A percentile compares a stretch with the other conserved stretches of the same genome.
Evolutionary conservation across 92 coral and sea anemone genomes (phyloP).

Genomic region (Bergia puertoricense): DNA sequence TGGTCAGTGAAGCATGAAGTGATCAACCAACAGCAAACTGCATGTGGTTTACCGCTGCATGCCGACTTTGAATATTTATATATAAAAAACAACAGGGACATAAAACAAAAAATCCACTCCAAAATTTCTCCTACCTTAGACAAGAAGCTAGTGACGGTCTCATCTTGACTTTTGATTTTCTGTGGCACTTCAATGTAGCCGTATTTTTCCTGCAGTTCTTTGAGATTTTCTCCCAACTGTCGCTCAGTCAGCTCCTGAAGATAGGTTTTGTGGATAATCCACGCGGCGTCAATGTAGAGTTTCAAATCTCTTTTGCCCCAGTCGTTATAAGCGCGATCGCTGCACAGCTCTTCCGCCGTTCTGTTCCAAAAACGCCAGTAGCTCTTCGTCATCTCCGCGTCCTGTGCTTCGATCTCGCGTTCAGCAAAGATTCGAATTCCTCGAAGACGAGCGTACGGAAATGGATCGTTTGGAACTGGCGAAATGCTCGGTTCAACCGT

Average conservation of each 20-base stretch:
- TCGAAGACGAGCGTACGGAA: slow-evolving; percentile 86
- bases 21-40: neutral
- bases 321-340: slow-evolving; percentile 98
- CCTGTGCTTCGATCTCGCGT: slow-evolving; percentile 96
- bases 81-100: neutral
- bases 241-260: slow-evolving; percentile 88
- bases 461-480: slow-evolving; percentile 64
- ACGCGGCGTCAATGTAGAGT: slow-evolving; percentile 97
- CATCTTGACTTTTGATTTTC: slow-evolving; percentile 91
- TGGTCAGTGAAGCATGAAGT: neutral
- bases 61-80: neutral
- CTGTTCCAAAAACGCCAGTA: slow-evolving; percentile 98
- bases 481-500: slow-evolving; percentile 40
- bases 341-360: slow-evolving; percentile 97
- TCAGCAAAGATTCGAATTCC: slow-evolving; percentile 96
- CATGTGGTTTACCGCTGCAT: neutral
- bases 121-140: slow-evolving; percentile 68
- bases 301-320: slow-evolving; percentile 99
- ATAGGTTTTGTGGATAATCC: slow-evolving; percentile 96
- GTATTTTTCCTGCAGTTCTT: slow-evolving; percentile 82
- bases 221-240: slow-evolving; percentile 74
- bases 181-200: slow-evolving; percentile 85
- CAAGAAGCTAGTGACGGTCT: slow-evolving; percentile 77
- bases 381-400: slow-evolving; percentile 95
- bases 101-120: neutral